A percentile compares a stretch with the other conserved stretches of the same genome.
phyloP scores from a whole-genome alignment of 2,797 vertebrate species.

The Miichthys miiuy region DNA sequence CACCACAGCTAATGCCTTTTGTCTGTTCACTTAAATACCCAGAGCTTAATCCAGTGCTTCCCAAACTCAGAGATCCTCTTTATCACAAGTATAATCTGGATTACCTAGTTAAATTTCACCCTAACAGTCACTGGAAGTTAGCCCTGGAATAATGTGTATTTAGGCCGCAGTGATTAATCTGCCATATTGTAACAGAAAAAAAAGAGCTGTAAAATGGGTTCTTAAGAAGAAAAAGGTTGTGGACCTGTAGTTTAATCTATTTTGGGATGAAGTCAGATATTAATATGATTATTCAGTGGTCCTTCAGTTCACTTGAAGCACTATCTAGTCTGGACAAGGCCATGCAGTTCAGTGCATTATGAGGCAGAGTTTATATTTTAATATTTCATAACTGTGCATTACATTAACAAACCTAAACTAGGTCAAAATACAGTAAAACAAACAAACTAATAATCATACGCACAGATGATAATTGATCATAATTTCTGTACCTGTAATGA shows the following conservation, averaged over 20 bases:
- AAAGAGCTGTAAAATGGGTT: background rate
- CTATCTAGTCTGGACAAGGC: background rate
- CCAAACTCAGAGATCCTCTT: slow-evolving; percentile 16
- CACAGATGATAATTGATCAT: background rate
- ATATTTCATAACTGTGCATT: background rate
- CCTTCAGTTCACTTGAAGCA: background rate
- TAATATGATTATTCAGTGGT: too few relatives aligned
- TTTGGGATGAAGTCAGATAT: background rate
- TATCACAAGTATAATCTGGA: slow-evolving; percentile 33
- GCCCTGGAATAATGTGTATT: background rate
- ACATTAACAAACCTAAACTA: background rate
- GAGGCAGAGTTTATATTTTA: background rate
- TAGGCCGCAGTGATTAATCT: slow-evolving; percentile 14
- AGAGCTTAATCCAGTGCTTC: slow-evolving; percentile 35
- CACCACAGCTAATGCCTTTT: slow-evolving; percentile 51
- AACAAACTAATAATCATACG: too few relatives aligned
- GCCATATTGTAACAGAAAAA: background rate
- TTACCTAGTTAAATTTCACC: slow-evolving; percentile 39
- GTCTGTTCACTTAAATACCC: slow-evolving; percentile 43
- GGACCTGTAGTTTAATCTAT: background rate
- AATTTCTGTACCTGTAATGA: background rate
- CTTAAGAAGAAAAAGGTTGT: background rate
- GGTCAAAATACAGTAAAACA: background rate
- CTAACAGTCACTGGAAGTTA: slow-evolving; percentile 24
- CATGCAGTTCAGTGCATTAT: background rate